Conservation (phyloP, 2,888 invertebrate genomes). For the Sarcophaga rosellei region DNA sequence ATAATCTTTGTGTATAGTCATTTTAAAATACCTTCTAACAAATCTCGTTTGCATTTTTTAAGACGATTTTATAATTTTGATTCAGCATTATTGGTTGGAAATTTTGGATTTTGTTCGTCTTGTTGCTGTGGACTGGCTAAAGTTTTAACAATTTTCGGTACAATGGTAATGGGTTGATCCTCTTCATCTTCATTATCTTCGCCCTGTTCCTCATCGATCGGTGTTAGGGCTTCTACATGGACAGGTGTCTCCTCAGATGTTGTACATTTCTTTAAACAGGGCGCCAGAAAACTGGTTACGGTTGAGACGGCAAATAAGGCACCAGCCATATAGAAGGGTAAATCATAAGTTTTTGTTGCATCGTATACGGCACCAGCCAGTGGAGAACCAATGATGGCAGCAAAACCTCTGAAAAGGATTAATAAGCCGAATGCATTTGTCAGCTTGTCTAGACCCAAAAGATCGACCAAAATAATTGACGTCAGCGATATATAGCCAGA, state of each 20-base stretch:
- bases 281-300: constrained; percentile 91
- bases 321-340: constrained; percentile 96
- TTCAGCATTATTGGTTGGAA: constrained; percentile 72
- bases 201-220: constrained; percentile 92
- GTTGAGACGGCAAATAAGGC: constrained; percentile 93
- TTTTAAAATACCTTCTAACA: constrained; percentile 33
- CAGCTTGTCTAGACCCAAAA: constrained; percentile 96
- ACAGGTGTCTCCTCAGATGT: constrained; percentile 84
- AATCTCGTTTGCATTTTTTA: constrained; percentile 56
- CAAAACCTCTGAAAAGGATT: constrained; percentile 96
- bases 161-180: constrained; percentile 88
- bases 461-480: constrained; percentile 97
- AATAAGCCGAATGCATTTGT: constrained; percentile 98
- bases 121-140: constrained; percentile 85
- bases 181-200: constrained; percentile 89
- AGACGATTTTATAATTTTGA: constrained; percentile 76
- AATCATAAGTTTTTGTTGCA: constrained; percentile 90
- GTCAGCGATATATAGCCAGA: constrained; percentile 98
- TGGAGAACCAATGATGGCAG: constrained; percentile 93
- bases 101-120: constrained; percentile 71
- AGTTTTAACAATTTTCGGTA: constrained; percentile 90
- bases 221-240: constrained; percentile 88
- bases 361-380: constrained; percentile 95
- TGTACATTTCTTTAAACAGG: constrained; percentile 85
- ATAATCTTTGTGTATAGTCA: constrained; percentile 33